phyloP scores from a whole-genome alignment of 2,888 invertebrate genomes.

The Rosalia funebris region DNA sequence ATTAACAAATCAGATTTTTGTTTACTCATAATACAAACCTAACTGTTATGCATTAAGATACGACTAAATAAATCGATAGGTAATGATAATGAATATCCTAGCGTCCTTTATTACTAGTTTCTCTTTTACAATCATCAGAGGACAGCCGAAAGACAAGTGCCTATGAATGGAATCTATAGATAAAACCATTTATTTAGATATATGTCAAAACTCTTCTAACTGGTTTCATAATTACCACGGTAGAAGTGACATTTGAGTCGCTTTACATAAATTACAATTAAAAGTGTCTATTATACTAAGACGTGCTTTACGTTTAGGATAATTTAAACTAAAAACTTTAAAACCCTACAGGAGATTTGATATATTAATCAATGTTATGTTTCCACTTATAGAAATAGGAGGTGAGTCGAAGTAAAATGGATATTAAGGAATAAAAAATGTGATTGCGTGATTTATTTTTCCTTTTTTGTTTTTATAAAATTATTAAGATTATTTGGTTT shows the following conservation, averaged over 20 bases:
- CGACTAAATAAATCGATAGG: too few relatives aligned
- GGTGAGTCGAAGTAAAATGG: background rate
- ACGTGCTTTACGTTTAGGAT: conserved; percentile 1
- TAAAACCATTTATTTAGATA: conserved; percentile 19
- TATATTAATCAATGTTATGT: background rate
- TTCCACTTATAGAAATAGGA: background rate
- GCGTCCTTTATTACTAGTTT: background rate
- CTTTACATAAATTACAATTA: conserved; percentile 17
- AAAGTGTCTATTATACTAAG: background rate
- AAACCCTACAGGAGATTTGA: background rate
- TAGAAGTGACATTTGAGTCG: conserved; percentile 5
- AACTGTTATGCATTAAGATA: too few relatives aligned
- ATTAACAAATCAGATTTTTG: too few relatives aligned
- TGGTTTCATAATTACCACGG: conserved; percentile 8
- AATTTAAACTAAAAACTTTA: conserved; percentile 11
- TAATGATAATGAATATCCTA: too few relatives aligned
- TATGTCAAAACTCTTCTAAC: conserved; percentile 7
- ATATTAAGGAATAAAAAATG: conserved; percentile 8
- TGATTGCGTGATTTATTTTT: too few relatives aligned
- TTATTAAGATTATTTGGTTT: too few relatives aligned
- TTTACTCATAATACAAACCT: too few relatives aligned
- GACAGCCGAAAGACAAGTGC: background rate
- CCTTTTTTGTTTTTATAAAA: too few relatives aligned
- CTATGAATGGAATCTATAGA: conserved; percentile 6
- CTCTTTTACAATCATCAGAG: background rate